phyloP scores from a whole-genome alignment of 1,140 invertebrate species.

The Cyclina sinensis region DNA sequence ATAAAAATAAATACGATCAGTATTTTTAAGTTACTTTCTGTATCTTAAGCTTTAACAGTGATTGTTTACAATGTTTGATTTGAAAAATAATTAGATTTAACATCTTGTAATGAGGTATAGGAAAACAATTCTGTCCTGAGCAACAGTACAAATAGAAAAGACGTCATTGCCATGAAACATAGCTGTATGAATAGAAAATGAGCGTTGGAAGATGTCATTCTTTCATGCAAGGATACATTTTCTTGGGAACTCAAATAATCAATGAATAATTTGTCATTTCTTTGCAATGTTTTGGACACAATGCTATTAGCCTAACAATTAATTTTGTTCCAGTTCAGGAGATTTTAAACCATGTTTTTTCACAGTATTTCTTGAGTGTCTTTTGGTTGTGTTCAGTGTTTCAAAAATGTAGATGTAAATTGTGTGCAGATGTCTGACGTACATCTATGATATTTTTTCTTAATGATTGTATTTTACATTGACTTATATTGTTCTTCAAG shows the following conservation, averaged over 20 bases:
- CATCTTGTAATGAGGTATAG: no score
- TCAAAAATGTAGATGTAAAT: background rate
- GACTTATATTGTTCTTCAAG: background rate
- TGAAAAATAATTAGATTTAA: no score
- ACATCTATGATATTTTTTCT: background rate
- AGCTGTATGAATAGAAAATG: no score
- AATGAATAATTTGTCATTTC: background rate
- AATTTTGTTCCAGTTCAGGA: background rate
- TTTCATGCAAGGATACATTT: background rate
- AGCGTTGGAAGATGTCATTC: background rate
- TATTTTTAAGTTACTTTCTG: no score
- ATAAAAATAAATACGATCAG: no score
- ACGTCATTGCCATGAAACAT: no score
- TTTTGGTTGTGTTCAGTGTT: background rate
- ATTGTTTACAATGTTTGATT: no score
- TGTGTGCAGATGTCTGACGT: background rate
- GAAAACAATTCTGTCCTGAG: no score
- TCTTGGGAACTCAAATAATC: background rate
- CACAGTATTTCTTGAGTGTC: background rate
- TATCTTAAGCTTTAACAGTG: no score
- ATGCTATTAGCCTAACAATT: slow-evolving; percentile 17
- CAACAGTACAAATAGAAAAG: no score
- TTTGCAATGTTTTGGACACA: background rate
- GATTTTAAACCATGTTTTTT: background rate
- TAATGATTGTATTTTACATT: background rate